Conservation (phyloP, 2,888 invertebrate genomes). For the Pachymerium ferrugineum region DNA sequence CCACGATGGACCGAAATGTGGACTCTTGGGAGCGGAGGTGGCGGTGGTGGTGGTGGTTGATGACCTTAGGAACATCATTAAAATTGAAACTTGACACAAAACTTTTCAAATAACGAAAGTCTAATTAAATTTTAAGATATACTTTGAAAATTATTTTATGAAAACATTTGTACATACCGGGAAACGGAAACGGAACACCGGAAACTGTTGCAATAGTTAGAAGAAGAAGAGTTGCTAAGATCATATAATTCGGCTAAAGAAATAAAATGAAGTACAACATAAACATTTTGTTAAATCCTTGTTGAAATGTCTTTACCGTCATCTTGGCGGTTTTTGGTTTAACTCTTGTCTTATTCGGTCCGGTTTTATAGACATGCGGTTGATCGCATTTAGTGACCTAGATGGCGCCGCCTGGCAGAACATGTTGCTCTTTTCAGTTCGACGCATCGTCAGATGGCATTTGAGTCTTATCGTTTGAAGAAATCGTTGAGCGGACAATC, state of each 20-base stretch:
- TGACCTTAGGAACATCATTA: too few species aligned
- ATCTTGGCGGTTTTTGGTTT: neutral
- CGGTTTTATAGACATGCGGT: conserved; percentile 3
- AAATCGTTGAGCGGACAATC: conserved; percentile 10
- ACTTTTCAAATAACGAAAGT: too few species aligned
- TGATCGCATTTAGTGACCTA: conserved; percentile 25
- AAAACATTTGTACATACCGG: neutral
- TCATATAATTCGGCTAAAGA: neutral
- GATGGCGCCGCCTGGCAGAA: conserved; percentile 17
- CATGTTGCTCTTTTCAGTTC: neutral
- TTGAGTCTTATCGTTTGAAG: conserved; percentile 18
- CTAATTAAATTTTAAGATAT: too few species aligned
- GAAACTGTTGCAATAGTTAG: neutral
- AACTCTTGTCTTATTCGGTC: neutral
- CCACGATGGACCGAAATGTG: conserved; percentile 37
- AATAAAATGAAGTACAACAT: neutral
- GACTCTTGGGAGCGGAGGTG: too few species aligned
- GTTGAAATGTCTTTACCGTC: conserved; percentile 1
- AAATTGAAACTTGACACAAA: too few species aligned
- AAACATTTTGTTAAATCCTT: neutral
- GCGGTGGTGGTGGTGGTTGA: neutral
- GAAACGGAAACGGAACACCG: neutral
- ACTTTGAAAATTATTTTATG: neutral
- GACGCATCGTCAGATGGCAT: conserved; percentile 10
- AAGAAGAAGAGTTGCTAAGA: neutral